A percentile compares a stretch with the other conserved stretches of the same genome.
phyloP scores from a whole-genome alignment of 2,113 vertebrate species.

The Pangasianodon gigas region DNA sequence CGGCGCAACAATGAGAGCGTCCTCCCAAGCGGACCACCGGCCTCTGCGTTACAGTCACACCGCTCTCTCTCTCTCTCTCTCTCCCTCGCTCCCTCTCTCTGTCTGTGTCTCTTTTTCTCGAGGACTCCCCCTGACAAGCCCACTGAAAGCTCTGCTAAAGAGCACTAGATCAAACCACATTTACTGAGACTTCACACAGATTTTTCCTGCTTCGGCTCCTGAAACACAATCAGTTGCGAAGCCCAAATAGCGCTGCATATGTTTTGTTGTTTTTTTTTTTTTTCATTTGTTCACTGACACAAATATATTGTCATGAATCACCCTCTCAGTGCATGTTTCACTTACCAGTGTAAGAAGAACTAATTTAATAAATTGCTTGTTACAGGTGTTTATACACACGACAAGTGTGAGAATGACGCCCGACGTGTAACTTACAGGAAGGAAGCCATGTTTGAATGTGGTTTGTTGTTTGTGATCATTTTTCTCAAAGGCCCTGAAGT shows the following conservation, averaged over 20 bases:
- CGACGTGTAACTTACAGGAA: no score
- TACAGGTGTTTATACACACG: background rate
- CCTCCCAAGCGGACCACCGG: conserved; percentile 64
- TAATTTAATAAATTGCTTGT: background rate
- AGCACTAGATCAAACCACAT: conserved; percentile 54
- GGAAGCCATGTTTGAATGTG: no score
- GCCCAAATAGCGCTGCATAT: background rate
- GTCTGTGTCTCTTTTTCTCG: background rate
- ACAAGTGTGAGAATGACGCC: background rate
- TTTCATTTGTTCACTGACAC: background rate
- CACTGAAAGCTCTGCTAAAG: conserved; percentile 29
- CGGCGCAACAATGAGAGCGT: conserved; percentile 60
- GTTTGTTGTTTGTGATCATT: no score
- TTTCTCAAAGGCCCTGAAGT: no score
- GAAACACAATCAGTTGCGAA: background rate
- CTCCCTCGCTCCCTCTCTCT: conserved; percentile 6
- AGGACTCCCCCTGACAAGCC: conserved; percentile 24
- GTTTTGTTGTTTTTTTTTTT: background rate
- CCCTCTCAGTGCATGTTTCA: background rate
- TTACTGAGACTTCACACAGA: conserved; percentile 23
- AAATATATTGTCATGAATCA: background rate
- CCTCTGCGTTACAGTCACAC: conserved; percentile 66
- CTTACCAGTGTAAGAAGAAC: background rate
- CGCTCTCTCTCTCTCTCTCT: conserved; percentile 23
- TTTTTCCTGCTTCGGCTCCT: background rate